Conservation (phyloP, 2,797 vertebrate species). For the Cynodonichthys magdalenae region DNA sequence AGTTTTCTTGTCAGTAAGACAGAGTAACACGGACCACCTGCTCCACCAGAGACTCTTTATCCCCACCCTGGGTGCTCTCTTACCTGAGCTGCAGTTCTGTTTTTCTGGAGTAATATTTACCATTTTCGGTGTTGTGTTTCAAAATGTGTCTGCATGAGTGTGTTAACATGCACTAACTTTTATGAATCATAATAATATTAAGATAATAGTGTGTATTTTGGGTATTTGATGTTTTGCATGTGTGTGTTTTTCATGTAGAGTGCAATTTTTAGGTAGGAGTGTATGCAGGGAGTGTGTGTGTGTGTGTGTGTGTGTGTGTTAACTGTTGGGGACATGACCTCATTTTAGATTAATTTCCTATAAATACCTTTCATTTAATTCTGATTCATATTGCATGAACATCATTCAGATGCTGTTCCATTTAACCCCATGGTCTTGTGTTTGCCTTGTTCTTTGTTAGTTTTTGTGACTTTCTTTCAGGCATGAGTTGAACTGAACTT, state of each 20-base stretch:
- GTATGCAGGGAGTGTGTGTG: slow-evolving; percentile 35
- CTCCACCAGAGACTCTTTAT: slow-evolving; percentile 11
- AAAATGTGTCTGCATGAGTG: slow-evolving; percentile 68
- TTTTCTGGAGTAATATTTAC: slow-evolving; percentile 77
- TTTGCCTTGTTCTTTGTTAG: slow-evolving; percentile 23
- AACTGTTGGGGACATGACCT: slow-evolving; percentile 40
- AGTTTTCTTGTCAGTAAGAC: slow-evolving; percentile 25
- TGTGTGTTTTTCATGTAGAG: slow-evolving; percentile 52
- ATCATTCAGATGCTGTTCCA: slow-evolving; percentile 29
- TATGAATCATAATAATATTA: slow-evolving; percentile 46
- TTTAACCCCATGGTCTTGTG: slow-evolving; percentile 33
- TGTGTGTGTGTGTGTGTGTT: slow-evolving; percentile 35
- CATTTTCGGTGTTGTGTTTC: slow-evolving; percentile 63
- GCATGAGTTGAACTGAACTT: slow-evolving; percentile 43
- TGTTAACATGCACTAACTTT: slow-evolving; percentile 46
- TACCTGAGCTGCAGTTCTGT: slow-evolving; percentile 81
- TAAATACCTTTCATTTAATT: slow-evolving; percentile 50
- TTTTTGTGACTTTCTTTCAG: slow-evolving; percentile 25
- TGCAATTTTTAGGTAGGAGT: slow-evolving; percentile 31
- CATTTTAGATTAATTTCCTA: slow-evolving; percentile 60
- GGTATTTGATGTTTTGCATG: slow-evolving; percentile 62
- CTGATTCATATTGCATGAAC: slow-evolving; percentile 60
- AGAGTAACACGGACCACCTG: slow-evolving; percentile 15
- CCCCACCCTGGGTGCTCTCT: slow-evolving; percentile 46
- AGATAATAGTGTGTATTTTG: slow-evolving; percentile 15